phyloP scores from a whole-genome alignment of 2,113 vertebrate species.

The Lepus americanus region DNA sequence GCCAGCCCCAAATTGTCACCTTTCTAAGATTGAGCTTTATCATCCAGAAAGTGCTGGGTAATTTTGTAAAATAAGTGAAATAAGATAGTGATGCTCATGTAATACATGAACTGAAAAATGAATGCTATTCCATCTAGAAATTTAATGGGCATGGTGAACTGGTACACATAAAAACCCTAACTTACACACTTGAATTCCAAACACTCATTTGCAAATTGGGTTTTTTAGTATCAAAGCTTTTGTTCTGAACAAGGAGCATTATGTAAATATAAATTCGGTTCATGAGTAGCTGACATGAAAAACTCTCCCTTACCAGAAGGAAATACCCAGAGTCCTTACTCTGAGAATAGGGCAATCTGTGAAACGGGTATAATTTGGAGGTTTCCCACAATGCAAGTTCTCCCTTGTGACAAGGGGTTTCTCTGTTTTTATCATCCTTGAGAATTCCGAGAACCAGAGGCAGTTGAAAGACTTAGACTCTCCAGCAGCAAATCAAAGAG shows the following conservation, averaged over 20 bases:
- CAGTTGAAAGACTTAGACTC: not conserved
- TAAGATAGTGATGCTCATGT: not conserved
- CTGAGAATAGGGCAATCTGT: not conserved
- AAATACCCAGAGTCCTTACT: not conserved
- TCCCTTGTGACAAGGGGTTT: not conserved
- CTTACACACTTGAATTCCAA: not conserved
- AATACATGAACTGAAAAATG: not conserved
- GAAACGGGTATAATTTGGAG: not conserved
- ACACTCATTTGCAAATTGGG: constrained; percentile 25
- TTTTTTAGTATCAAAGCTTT: constrained; percentile 42
- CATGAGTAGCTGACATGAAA: not conserved
- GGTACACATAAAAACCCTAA: not conserved
- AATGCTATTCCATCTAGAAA: not conserved
- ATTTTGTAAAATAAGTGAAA: constrained; percentile 36
- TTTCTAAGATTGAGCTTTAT: not conserved
- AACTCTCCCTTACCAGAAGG: not conserved
- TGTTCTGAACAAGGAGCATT: not conserved
- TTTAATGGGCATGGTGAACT: not conserved
- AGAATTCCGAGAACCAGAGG: not conserved
- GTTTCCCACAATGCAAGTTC: not conserved
- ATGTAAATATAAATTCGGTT: constrained; percentile 20
- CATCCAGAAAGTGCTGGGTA: not conserved
- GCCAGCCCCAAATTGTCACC: not conserved
- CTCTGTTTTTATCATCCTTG: not conserved
- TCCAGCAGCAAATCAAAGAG: not conserved